Base-by-base conservation (phyloP, 2,888 invertebrate genomes). In the Aricia artaxerxes region DNA sequence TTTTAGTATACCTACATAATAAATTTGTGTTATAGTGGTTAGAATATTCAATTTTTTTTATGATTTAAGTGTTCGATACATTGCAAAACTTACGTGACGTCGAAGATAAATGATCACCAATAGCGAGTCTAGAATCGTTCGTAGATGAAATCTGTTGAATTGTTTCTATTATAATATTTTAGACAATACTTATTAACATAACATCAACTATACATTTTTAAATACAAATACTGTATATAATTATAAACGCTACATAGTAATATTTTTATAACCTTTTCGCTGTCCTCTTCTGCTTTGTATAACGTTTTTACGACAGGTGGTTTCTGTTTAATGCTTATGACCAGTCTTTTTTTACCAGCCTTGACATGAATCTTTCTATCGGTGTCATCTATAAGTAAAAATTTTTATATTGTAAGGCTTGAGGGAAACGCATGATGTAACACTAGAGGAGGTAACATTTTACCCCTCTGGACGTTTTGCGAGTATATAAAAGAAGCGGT, bases 31-130 rank as follows among this genome's bases (percentile, higher is more conserved):
- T 44, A 9, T 40, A 44, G 40, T 40, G 40, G 40, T 40, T 40
- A 40, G 40, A 40, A 40, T 4, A 5, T 40, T 38, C 38, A 4
- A 4, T 24, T 38, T 38, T 38, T 38, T 38, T 38, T 2, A 4
- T 38, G 38, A 38, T 4, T 38, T 4, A 40, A 40, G 4, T 40
- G 2, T 57, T 31, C 6, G 6, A 9, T 35, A 49, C 4, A 69
- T 69, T 69, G 35, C 13, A 75, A 53, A 13, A 40, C 91, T 91
- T 87, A 93, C 93, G 84, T 57, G 87, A 88, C 38, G 86, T 88
- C 81, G 90, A 89, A 64, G 91, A 91, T 40, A 89, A 88, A 84
- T 93, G 91, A 83, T 93, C 93, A 83, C 92, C 93, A 79, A 92
- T 89, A 78, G 90, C 92, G 80, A 92, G 88, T 77, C 89, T 87